These are phyloP conservation scores for Acanthurus leucopareius DNA, from an alignment of 2,797 vertebrate species.

Conservation along the genomic window DNA sequence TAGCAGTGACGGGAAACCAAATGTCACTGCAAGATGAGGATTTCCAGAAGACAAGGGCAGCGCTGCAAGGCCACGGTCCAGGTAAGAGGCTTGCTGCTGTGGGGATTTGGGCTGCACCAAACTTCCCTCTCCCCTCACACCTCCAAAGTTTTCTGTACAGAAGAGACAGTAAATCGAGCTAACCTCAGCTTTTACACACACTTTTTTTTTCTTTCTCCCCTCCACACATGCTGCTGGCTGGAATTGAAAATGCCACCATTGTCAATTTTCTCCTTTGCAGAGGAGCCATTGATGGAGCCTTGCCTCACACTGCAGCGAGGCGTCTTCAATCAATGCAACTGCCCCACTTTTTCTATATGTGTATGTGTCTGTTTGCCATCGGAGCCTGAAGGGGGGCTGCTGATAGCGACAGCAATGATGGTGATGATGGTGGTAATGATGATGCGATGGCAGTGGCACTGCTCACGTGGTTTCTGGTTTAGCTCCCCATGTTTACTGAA, in stretches of 20 bases:
- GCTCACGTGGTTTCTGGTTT: constrained; percentile 74
- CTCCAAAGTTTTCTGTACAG: constrained; percentile 22
- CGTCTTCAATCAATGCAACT: constrained; percentile 85
- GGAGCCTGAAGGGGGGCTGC: constrained; percentile 77
- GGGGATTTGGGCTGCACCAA: constrained; percentile 26
- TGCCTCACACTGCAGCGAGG: constrained; percentile 81
- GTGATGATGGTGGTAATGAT: constrained; percentile 60
- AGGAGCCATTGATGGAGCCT: constrained; percentile 87
- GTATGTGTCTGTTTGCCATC: constrained; percentile 80
- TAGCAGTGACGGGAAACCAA: constrained; percentile 27
- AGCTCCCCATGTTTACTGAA: constrained; percentile 78
- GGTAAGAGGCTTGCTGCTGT: constrained; percentile 76
- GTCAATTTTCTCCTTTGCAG: constrained; percentile 87
- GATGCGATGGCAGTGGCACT: constrained; percentile 68
- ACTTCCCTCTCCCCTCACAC: constrained; percentile 11
- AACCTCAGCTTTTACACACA: constrained; percentile 52
- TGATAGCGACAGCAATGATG: constrained; percentile 53
- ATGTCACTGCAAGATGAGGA: constrained; percentile 40
- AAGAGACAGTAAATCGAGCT: constrained; percentile 26
- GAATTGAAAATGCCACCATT: constrained; percentile 84
- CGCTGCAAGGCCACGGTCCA: constrained; percentile 50
- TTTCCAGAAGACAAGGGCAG: constrained; percentile 30
- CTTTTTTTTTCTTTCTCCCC: constrained; percentile 39
- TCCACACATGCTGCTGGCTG: constrained; percentile 60
- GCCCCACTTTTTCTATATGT: constrained; percentile 73